Evolutionary conservation across 2,113 vertebrate genomes (phyloP).

Genomic region (Aleadryas rufinucha): DNA sequence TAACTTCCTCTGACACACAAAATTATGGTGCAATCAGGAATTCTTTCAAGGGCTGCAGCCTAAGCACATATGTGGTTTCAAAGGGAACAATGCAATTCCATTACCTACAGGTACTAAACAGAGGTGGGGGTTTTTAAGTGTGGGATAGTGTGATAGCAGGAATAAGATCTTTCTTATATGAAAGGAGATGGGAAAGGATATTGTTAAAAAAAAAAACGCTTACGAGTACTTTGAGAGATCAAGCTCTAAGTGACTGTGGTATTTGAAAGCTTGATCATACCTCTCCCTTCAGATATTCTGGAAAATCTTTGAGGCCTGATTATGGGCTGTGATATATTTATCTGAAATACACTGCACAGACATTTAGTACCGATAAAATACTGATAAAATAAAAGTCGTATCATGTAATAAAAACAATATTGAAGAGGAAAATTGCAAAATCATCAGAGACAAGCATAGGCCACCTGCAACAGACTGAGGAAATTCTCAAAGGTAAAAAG

Average conservation of each 20-base stretch:
- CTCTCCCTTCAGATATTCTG: background rate
- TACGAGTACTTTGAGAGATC: background rate
- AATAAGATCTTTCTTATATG: background rate
- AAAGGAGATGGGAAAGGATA: background rate
- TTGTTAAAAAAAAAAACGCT: background rate
- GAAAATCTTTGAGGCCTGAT: background rate
- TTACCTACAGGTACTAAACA: background rate
- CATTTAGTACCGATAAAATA: background rate
- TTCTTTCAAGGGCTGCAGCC: background rate
- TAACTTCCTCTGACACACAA: background rate
- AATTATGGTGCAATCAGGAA: too few species aligned
- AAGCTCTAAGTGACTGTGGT: background rate
- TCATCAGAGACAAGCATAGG: background rate
- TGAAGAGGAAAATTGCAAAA: background rate
- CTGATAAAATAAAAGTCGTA: background rate
- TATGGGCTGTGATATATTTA: background rate
- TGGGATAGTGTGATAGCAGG: background rate
- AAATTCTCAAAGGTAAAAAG: background rate
- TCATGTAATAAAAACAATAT: background rate
- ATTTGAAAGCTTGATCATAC: background rate
- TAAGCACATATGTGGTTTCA: background rate
- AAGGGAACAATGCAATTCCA: background rate
- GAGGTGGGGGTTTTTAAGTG: background rate
- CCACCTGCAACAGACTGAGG: background rate
- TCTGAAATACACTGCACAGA: background rate